Percentiles rank a stretch among this genome's conserved stretches.
Conservation (phyloP, 2,797 vertebrate species). For the Chrysocyon brachyurus region DNA sequence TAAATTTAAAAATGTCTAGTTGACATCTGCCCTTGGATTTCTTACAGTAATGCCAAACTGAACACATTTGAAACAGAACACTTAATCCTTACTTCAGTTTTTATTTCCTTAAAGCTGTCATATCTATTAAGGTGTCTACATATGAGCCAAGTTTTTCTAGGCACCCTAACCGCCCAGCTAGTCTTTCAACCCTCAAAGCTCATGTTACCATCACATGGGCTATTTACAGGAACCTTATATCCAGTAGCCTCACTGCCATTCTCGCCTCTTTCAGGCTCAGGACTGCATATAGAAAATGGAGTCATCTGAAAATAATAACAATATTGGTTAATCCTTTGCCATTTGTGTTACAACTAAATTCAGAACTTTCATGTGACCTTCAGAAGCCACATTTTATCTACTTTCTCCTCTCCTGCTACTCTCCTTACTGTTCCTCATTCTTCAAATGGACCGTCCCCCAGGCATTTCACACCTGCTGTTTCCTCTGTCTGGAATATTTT, state of each 20-base stretch:
- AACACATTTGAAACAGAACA: background rate
- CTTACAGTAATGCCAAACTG: background rate
- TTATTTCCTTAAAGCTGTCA: background rate
- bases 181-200: background rate
- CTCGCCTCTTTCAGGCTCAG: background rate
- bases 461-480: background rate
- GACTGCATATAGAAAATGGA: background rate
- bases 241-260: background rate
- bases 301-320: background rate
- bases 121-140: background rate
- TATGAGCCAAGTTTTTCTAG: background rate
- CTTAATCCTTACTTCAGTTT: background rate
- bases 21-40: slow-evolving; percentile 32
- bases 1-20: slow-evolving; percentile 48
- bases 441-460: background rate
- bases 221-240: background rate
- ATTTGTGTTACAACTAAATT: background rate
- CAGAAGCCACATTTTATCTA: background rate
- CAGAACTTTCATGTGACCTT: background rate
- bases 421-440: background rate
- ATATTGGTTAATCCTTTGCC: background rate
- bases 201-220: background rate
- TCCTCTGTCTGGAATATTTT: background rate
- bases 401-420: background rate
- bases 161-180: background rate